phyloP scores from a whole-genome alignment of 1,140 invertebrate genomes.

The Brachionus calyciflorus region DNA sequence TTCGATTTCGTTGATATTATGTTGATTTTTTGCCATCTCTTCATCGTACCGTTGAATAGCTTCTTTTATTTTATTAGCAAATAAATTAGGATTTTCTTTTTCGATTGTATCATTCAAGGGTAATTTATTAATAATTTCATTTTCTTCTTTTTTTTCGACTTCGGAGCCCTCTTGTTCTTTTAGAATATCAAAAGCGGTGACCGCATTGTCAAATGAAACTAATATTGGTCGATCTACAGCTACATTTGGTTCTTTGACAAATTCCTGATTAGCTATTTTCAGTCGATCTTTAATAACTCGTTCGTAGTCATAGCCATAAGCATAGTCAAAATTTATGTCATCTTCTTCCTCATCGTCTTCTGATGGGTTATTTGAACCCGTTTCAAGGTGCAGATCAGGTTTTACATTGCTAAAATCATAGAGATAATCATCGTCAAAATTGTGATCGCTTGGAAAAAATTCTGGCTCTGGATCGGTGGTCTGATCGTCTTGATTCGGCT shows the following conservation, averaged over 20 bases:
- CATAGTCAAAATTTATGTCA: conserved; percentile 41
- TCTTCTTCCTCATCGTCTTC: conserved; percentile 17
- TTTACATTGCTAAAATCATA: conserved; percentile 32
- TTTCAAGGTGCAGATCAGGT: background rate
- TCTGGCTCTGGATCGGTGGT: background rate
- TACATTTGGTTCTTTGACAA: background rate
- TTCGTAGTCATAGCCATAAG: conserved; percentile 36
- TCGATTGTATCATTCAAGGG: conserved; percentile 40
- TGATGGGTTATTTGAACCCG: background rate
- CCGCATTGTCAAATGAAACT: conserved; percentile 11
- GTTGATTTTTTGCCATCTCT: background rate
- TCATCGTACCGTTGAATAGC: conserved; percentile 29
- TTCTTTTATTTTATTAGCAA: conserved; percentile 33
- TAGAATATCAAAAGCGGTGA: conserved; percentile 29
- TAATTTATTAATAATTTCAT: background rate
- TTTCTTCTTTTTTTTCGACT: background rate
- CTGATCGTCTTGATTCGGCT: conserved; percentile 6
- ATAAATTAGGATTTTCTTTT: conserved; percentile 15
- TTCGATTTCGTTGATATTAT: background rate
- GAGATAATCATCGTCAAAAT: background rate
- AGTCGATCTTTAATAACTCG: conserved; percentile 30
- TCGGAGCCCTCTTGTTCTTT: background rate
- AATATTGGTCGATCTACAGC: background rate
- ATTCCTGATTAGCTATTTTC: conserved; percentile 35
- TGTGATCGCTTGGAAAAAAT: background rate